Percentiles rank a stretch among this genome's conserved stretches.
phyloP scores from a whole-genome alignment of 2,113 vertebrate species.

The Montifringilla adamsi region DNA sequence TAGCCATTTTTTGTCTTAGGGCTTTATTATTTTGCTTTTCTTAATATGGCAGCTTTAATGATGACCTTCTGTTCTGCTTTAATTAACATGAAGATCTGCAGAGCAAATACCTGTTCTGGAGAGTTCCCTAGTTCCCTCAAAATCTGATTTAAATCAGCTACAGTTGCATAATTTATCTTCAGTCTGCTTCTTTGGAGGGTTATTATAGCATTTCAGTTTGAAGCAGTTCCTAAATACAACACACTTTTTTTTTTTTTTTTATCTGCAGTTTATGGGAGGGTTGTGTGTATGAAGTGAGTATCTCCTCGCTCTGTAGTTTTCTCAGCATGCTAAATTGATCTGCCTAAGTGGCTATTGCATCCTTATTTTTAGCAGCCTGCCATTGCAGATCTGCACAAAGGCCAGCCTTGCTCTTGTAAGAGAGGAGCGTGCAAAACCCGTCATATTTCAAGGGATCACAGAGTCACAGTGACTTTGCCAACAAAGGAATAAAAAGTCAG shows the following conservation, averaged over 20 bases:
- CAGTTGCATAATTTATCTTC: conserved; percentile 54
- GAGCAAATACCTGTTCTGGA: conserved; percentile 41
- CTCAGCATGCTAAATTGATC: not conserved
- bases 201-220: conserved; percentile 18
- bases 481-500: not conserved
- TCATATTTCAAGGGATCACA: not conserved
- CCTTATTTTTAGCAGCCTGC: conserved; percentile 39
- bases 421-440: not conserved
- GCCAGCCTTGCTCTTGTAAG: not conserved
- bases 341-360: not conserved
- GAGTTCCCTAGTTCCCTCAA: conserved; percentile 13
- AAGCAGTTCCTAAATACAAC: conserved; percentile 14
- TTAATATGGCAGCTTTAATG: not conserved
- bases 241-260: not conserved
- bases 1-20: not conserved
- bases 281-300: not conserved
- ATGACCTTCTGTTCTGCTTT: conserved; percentile 2
- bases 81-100: conserved; percentile 15
- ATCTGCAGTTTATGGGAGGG: not conserved
- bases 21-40: not conserved
- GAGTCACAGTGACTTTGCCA: not conserved
- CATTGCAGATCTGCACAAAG: not conserved
- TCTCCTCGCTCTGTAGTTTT: not conserved
- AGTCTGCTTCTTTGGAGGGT: not conserved
- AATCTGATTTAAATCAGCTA: conserved; percentile 33